Evolutionary conservation across 2,113 vertebrate species (phyloP).

Genomic region (Eublepharis macularius): DNA sequence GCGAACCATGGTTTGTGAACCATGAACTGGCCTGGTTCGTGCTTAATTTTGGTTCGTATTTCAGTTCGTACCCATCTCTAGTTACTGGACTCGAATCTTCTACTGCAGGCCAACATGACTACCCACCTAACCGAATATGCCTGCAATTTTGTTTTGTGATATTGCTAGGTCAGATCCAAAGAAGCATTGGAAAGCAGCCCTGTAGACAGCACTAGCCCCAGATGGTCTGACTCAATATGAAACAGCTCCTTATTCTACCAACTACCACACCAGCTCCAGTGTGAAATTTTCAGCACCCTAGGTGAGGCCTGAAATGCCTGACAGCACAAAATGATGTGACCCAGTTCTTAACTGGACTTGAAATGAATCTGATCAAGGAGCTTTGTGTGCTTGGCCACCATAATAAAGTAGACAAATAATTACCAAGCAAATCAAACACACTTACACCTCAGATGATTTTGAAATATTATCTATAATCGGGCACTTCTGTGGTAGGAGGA

Average conservation of each 20-base stretch:
- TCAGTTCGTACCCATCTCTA: too few relatives aligned
- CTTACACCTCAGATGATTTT: slow-evolving; percentile 84
- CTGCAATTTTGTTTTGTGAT: too few relatives aligned
- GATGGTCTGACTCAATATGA: neutral
- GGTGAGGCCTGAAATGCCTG: slow-evolving; percentile 27
- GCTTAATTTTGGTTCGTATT: too few relatives aligned
- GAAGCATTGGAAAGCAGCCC: too few relatives aligned
- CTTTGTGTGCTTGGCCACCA: slow-evolving; percentile 76
- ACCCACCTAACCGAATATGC: too few relatives aligned
- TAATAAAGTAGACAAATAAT: slow-evolving; percentile 87
- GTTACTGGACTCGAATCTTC: too few relatives aligned
- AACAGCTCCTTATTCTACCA: neutral
- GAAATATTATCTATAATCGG: slow-evolving; percentile 87
- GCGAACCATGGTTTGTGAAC: too few relatives aligned
- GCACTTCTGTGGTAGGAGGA: slow-evolving; percentile 85
- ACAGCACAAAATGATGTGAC: slow-evolving; percentile 55
- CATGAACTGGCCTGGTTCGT: too few relatives aligned
- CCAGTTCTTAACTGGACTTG: slow-evolving; percentile 76
- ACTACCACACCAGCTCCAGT: neutral
- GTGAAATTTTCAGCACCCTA: slow-evolving; percentile 46
- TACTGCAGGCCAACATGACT: too few relatives aligned
- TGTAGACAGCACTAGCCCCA: too few relatives aligned
- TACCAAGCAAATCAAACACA: slow-evolving; percentile 84
- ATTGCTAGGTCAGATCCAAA: too few relatives aligned
- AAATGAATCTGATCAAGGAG: slow-evolving; percentile 79